phyloP scores from a whole-genome alignment of 2,888 invertebrate species.

The Tenthredo livida region DNA sequence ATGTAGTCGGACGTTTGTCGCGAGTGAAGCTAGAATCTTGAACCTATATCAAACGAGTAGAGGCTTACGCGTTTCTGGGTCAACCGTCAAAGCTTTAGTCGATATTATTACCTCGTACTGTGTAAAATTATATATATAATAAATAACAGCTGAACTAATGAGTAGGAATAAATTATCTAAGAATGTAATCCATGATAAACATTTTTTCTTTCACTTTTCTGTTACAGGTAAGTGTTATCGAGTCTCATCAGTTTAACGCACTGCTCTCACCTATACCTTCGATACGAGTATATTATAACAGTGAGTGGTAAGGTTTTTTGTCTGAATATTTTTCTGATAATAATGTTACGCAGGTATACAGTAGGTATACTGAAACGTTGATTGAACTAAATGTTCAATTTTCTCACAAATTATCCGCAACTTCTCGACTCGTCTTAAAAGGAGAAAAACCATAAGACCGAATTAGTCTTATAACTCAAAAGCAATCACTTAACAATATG shows the following conservation, averaged over 20 bases:
- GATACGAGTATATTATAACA: neutral
- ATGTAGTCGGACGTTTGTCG: neutral
- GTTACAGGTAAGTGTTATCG: conserved; percentile 37
- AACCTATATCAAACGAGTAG: neutral
- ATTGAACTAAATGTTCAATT: neutral
- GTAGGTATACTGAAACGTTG: neutral
- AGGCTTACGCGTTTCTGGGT: conserved; percentile 17
- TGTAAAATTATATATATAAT: neutral
- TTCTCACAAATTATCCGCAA: neutral
- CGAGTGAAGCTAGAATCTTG: conserved; percentile 10
- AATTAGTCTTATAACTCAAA: conserved; percentile 19
- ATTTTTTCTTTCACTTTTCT: neutral
- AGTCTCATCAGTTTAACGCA: neutral
- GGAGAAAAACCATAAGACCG: neutral
- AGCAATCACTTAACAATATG: conserved; percentile 15
- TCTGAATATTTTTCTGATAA: neutral
- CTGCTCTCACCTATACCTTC: neutral
- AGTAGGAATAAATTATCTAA: neutral
- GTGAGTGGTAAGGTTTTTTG: neutral
- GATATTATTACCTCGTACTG: neutral
- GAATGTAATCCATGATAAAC: neutral
- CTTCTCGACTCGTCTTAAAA: neutral
- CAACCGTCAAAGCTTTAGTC: neutral
- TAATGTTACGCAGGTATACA: neutral
- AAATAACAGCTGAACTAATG: neutral